Conservation (phyloP, 2,113 vertebrate genomes). For the zebrafish (Danio rerio) region GRCz12tu NC_133184.1:12701501-12702000, state of each 20-base stretch:
- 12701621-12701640: not conserved
- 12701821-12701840: no score
- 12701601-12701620: slow-evolving; percentile 22
- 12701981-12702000: no score
- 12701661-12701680: not conserved
- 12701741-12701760: not conserved
- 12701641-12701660: not conserved
- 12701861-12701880: no score
- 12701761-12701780: not conserved
- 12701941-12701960: no score
- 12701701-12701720: slow-evolving; percentile 74
- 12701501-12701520: slow-evolving; percentile 38
- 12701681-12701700: not conserved
- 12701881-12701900: no score
- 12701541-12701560: slow-evolving; percentile 21
- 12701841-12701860: no score
- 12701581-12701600: slow-evolving; percentile 32
- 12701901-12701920: no score
- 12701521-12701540: slow-evolving; percentile 40
- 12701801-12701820: no score
- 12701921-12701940: no score
- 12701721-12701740: slow-evolving; percentile 60
- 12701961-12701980: no score
- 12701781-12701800: not conserved
- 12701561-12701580: not conserved